These are phyloP conservation scores for Rhea pennata DNA, from an alignment of 2,113 vertebrate species.

Conservation along the genomic window DNA sequence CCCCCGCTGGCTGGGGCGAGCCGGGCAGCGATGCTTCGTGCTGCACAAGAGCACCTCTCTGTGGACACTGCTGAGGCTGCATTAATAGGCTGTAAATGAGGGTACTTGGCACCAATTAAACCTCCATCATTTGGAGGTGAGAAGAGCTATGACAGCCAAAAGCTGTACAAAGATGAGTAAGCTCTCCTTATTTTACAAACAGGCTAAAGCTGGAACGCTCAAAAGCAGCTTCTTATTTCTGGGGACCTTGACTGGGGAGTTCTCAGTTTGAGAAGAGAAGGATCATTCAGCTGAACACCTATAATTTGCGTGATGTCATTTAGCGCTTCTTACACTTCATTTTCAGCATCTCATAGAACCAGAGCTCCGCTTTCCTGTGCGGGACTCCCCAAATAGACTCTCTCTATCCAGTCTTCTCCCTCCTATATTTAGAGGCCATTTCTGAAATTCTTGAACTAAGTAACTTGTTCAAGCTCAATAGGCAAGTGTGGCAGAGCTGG, in stretches of 20 bases:
- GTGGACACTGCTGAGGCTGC: background rate
- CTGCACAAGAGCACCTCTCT: background rate
- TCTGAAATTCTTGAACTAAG: conserved; percentile 51
- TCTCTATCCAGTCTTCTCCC: conserved; percentile 49
- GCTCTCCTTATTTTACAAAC: background rate
- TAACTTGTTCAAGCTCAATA: conserved; percentile 65
- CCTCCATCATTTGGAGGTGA: background rate
- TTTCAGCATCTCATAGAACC: background rate
- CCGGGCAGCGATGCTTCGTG: background rate
- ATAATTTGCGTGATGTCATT: conserved; percentile 28
- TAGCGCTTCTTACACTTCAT: conserved; percentile 17
- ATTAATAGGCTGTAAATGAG: background rate
- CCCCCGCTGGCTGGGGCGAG: background rate
- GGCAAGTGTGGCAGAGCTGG: conserved; percentile 40
- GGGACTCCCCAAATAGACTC: conserved; percentile 57
- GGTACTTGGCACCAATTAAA: background rate
- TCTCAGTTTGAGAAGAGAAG: background rate
- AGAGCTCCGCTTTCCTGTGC: background rate
- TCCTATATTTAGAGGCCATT: conserved; percentile 67
- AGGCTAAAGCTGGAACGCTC: background rate
- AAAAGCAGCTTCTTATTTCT: conserved; percentile 42
- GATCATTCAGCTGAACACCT: conserved; percentile 37
- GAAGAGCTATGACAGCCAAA: background rate
- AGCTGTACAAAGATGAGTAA: background rate
- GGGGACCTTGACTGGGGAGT: background rate